Percentiles rank a stretch among this genome's conserved stretches.
Conservation (phyloP, 2,888 invertebrate species). For the Synanthedon vespiformis region DNA sequence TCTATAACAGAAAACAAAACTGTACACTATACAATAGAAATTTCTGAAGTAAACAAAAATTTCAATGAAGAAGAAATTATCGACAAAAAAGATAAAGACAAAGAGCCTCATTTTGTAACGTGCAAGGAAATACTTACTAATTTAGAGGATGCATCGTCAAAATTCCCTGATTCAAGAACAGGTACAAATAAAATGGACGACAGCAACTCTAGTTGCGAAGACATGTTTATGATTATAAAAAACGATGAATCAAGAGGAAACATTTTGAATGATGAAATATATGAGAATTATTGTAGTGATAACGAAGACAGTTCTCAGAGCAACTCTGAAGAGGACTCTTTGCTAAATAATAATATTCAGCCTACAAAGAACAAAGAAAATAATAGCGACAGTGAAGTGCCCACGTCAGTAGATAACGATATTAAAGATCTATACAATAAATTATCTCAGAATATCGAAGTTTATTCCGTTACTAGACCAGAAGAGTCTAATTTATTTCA, state of each 20-base stretch:
- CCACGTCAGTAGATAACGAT: slow-evolving; percentile 38
- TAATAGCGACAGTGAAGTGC: slow-evolving; percentile 27
- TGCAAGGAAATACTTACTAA: slow-evolving; percentile 9
- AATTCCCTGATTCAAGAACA: slow-evolving; percentile 22
- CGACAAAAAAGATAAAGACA: slow-evolving; percentile 1
- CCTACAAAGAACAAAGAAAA: slow-evolving; percentile 6
- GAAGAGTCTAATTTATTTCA: slow-evolving; percentile 20
- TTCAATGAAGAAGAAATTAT: slow-evolving; percentile 1
- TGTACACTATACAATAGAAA: slow-evolving; percentile 34
- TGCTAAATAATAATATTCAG: slow-evolving; percentile 16
- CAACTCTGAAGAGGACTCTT: slow-evolving; percentile 46
- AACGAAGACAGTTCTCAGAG: slow-evolving; percentile 10
- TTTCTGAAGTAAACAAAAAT: slow-evolving; percentile 10
- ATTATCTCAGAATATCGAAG: slow-evolving; percentile 25
- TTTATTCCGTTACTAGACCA: slow-evolving; percentile 14
- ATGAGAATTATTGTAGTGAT: slow-evolving; percentile 8
- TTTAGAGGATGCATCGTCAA: slow-evolving; percentile 35
- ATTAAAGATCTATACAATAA: slow-evolving; percentile 46
- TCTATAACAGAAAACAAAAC: slow-evolving; percentile 45
- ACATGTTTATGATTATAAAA: slow-evolving; percentile 11
- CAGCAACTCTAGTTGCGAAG: slow-evolving; percentile 17
- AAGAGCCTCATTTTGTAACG: background rate
- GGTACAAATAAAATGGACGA: slow-evolving; percentile 22
- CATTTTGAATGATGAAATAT: slow-evolving; percentile 14
- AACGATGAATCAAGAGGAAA: slow-evolving; percentile 24